phyloP scores from a whole-genome alignment of 2,797 vertebrate genomes.

The Pangasius macronema region DNA sequence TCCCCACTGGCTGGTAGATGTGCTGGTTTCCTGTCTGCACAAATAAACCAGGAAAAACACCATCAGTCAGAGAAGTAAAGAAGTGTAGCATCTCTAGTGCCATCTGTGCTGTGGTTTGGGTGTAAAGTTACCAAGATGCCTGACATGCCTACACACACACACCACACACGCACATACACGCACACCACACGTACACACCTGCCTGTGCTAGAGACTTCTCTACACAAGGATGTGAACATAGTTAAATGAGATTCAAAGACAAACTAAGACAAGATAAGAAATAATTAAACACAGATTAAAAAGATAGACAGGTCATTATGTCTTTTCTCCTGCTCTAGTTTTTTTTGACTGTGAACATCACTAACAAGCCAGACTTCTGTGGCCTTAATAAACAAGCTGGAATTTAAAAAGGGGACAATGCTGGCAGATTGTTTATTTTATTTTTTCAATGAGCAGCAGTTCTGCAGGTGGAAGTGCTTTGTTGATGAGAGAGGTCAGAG shows the following conservation, averaged over 20 bases:
- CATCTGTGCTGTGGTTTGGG: slow-evolving; percentile 54
- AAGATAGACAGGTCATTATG: not conserved
- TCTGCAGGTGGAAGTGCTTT: not conserved
- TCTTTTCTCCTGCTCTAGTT: no score
- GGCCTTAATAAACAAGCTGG: not conserved
- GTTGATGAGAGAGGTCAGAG: not conserved
- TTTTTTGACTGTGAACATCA: not conserved
- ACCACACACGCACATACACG: slow-evolving; percentile 43
- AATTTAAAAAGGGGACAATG: not conserved
- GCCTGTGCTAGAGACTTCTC: not conserved
- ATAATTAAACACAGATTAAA: not conserved
- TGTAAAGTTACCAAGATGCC: slow-evolving; percentile 50
- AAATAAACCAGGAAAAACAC: slow-evolving; percentile 61
- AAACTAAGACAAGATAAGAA: not conserved
- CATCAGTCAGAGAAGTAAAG: not conserved
- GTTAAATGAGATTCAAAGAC: not conserved
- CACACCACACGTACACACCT: slow-evolving; percentile 30
- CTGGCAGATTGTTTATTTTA: not conserved
- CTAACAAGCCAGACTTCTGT: not conserved
- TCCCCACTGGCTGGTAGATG: slow-evolving; percentile 97
- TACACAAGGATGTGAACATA: not conserved
- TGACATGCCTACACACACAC: slow-evolving; percentile 40
- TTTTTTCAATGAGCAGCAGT: not conserved
- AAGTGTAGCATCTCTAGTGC: slow-evolving; percentile 22
- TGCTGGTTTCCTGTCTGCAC: slow-evolving; percentile 92